Base-by-base conservation (phyloP, 2,888 invertebrate species). In the Stenchaetothrips biformis region DNA sequence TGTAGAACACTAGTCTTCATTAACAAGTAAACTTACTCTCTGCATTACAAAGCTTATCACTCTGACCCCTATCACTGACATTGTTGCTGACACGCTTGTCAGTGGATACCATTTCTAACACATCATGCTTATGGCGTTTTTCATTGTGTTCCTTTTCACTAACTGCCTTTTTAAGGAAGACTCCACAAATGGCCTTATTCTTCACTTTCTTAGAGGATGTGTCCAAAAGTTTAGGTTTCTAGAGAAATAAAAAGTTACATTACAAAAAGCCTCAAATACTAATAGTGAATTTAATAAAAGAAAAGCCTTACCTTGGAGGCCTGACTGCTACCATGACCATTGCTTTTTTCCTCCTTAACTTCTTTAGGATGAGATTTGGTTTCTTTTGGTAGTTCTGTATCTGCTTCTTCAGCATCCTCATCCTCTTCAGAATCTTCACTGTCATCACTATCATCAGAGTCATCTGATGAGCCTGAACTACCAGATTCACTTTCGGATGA, bases 381-480 rank as follows among this genome's bases (percentile, higher is more conserved):
- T 77, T 80, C 80, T 47, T 67, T 81, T 48, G 81, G 49, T 11
- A 48, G 48, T 47, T 62, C 79, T 13, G 37, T 37, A 37, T 80
- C 80, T 48, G 79, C 80, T 78, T 88, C 87, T 83, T 85, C 85
- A 82, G 85, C 86, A n/a, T 83, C 48, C 81, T 84, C 83, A 78
- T 83, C 79, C 18, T 47, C 78, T 83, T 84, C 78, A 80, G 79
- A 82, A 83, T 85, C 85, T 84, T 85, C 86, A 85, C 87, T 85
- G 84, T 87, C 85, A 78, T 86, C 86, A 11, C 86, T 86, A 25
- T 86, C 85, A 16, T 86, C 86, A 0, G 86, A 85, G 7, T 86
- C 85, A 81, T 74, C 67, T 9, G 67, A 74, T 7, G 67, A 74
- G 11, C 25, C 85, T 85, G 74, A 84, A 25, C 21, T 21, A 74